Percentiles rank a stretch among this genome's conserved stretches.
Conservation (phyloP, 1,140 invertebrate species). For the Proctacanthus coquilletti region DNA sequence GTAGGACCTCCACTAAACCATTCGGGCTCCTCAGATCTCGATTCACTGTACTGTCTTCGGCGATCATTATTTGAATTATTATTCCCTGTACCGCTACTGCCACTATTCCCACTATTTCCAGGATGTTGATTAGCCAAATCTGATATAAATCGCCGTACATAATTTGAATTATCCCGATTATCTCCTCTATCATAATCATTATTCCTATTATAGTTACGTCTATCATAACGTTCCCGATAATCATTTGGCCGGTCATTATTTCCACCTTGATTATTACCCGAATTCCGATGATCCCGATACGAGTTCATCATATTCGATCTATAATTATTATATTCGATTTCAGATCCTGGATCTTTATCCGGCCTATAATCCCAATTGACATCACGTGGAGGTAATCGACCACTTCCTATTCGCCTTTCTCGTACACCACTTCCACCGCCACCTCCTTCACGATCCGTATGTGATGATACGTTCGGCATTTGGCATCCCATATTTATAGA, state of each 20-base stretch:
- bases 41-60: slow-evolving; percentile 18
- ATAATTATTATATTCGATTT: slow-evolving; percentile 6
- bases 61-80: background rate
- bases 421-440: slow-evolving; percentile 8
- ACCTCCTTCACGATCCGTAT: slow-evolving; percentile 7
- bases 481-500: slow-evolving; percentile 3
- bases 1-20: slow-evolving; percentile 77
- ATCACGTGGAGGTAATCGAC: slow-evolving; percentile 47
- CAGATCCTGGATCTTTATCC: slow-evolving; percentile 31
- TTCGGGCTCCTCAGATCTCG: slow-evolving; percentile 45
- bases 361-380: slow-evolving; percentile 37
- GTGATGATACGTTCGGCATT: slow-evolving; percentile 2
- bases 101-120: background rate
- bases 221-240: slow-evolving; percentile 6
- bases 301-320: background rate
- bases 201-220: slow-evolving; percentile 1
- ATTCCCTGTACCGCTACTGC: background rate
- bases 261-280: background rate
- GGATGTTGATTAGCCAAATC: too few relatives aligned
- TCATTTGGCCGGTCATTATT: background rate
- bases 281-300: background rate
- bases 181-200: background rate
- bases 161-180: background rate
- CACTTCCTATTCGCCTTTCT: slow-evolving; percentile 53
- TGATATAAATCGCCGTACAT: background rate